Percentiles rank a stretch among this genome's conserved stretches.
phyloP scores from a whole-genome alignment of 2,888 invertebrate genomes.

The Sinhomidia bicolor region DNA sequence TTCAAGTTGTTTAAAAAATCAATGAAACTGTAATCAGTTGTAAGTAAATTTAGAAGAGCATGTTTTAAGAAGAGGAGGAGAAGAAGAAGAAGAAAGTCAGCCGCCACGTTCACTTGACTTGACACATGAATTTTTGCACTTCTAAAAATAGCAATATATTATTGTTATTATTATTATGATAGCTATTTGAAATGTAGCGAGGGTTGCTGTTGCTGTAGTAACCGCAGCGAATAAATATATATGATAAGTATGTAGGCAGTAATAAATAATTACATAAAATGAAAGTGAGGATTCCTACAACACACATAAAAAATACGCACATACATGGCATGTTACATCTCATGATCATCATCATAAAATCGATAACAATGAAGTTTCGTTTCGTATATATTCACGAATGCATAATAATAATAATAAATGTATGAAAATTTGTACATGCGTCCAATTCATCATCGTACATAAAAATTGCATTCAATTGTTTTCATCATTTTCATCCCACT shows the following conservation, averaged over 20 bases:
- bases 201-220: too few species aligned
- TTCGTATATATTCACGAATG: not conserved
- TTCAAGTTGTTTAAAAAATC: not conserved
- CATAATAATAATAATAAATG: not conserved
- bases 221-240: too few species aligned
- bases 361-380: conserved; percentile 7
- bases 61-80: not conserved
- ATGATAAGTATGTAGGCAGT: not conserved
- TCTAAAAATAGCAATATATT: conserved; percentile 30
- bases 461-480: conserved; percentile 39
- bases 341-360: too few species aligned
- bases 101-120: not conserved
- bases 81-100: not conserved
- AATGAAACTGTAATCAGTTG: not conserved
- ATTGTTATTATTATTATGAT: not conserved
- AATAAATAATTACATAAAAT: conserved; percentile 53
- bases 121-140: conserved; percentile 14
- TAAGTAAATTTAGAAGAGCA: not conserved
- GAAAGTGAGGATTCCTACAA: conserved; percentile 56
- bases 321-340: conserved; percentile 21
- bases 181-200: too few species aligned
- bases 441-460: too few species aligned
- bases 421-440: not conserved
- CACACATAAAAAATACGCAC: too few species aligned
- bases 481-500: too few species aligned